These are phyloP conservation scores for Amphiprion ocellaris DNA, from an alignment of 2,113 vertebrate genomes.

Conservation along the genomic window DNA sequence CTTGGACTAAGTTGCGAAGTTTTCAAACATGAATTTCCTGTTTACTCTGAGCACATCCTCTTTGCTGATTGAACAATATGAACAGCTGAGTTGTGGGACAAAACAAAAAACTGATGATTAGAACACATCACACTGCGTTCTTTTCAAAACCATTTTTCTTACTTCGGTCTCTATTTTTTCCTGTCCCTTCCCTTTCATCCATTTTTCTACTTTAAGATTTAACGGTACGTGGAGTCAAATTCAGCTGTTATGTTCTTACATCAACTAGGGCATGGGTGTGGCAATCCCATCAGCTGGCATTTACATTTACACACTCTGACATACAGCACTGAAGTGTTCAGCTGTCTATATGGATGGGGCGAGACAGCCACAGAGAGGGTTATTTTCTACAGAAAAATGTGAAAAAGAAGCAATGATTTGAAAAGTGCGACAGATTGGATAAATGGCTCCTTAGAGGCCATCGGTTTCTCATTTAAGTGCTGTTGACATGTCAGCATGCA, in stretches of 20 bases:
- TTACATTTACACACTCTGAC: slow-evolving; percentile 20
- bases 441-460: slow-evolving; percentile 8
- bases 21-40: slow-evolving; percentile 72
- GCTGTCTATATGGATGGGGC: neutral
- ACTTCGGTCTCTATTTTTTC: too few species aligned
- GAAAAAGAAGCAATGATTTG: neutral
- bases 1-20: slow-evolving; percentile 10
- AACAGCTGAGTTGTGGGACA: slow-evolving; percentile 11
- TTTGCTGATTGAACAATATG: slow-evolving; percentile 54
- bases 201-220: neutral
- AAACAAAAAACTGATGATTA: slow-evolving; percentile 24
- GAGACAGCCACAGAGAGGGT: neutral
- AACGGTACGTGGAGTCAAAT: neutral
- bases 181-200: neutral
- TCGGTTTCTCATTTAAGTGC: slow-evolving; percentile 45
- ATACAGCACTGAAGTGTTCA: slow-evolving; percentile 37
- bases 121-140: neutral
- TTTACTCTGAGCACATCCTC: slow-evolving; percentile 67
- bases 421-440: slow-evolving; percentile 11
- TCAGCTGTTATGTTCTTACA: neutral
- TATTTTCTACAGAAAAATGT: neutral
- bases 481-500: slow-evolving; percentile 36
- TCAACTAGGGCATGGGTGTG: neutral
- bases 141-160: neutral
- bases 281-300: neutral